A percentile compares a stretch with the other conserved stretches of the same genome.
Conservation (phyloP, 92 coral and sea anemone species). For the Palythoa grandis region DNA sequence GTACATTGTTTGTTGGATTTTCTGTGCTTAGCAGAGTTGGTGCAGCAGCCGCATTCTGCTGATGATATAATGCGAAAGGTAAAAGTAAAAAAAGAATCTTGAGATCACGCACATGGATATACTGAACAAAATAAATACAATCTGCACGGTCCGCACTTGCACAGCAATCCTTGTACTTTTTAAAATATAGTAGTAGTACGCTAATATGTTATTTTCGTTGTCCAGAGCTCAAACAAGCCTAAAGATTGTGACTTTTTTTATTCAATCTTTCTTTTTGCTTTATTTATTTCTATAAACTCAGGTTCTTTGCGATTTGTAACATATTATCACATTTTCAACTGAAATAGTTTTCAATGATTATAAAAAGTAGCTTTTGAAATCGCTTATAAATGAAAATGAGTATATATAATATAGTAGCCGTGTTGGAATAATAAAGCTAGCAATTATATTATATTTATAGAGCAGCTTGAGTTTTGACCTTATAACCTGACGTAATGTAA, state of each 20-base stretch:
- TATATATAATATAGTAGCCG: constrained; percentile 19
- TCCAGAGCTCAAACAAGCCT: constrained; percentile 20
- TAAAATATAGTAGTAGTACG: constrained; percentile 1
- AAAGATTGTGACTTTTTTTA: constrained; percentile 30
- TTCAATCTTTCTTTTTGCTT: constrained; percentile 26
- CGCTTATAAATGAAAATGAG: constrained; percentile 15
- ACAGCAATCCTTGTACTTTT: constrained; percentile 29
- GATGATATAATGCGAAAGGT: constrained; percentile 27
- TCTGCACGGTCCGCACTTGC: constrained; percentile 22
- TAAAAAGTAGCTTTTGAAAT: constrained; percentile 13
- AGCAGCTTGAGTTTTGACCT: constrained; percentile 25
- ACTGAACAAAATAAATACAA: constrained; percentile 34
- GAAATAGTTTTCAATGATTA: constrained; percentile 30
- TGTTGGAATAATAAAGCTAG: constrained; percentile 38
- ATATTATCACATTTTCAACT: constrained; percentile 25
- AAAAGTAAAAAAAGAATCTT: constrained; percentile 29
- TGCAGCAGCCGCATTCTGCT: constrained; percentile 39
- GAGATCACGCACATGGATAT: constrained; percentile 28
- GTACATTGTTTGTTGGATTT: constrained; percentile 22
- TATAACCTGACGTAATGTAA: constrained; percentile 2
- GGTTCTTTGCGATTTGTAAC: constrained; percentile 22
- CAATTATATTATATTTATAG: constrained; percentile 31
- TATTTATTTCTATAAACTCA: constrained; percentile 20
- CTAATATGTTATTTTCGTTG: constrained; percentile 28
- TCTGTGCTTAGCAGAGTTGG: constrained; percentile 27